These are phyloP conservation scores for Aegotheles bennettii DNA, from an alignment of 2,113 vertebrate species.

Conservation along the genomic window DNA sequence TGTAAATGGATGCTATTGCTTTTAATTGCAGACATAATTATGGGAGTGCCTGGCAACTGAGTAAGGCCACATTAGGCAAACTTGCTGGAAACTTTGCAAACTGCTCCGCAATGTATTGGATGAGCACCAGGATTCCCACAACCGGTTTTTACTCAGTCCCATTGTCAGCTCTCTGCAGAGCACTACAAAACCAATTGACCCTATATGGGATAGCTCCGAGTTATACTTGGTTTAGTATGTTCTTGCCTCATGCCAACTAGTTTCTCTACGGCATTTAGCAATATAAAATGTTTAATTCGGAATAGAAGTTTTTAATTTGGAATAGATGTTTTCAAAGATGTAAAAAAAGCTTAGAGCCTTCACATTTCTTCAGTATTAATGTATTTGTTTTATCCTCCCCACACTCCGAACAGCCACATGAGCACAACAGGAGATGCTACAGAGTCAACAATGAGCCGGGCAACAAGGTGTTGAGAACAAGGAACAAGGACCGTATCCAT, in stretches of 20 bases:
- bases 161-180: neutral
- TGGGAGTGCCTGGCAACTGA: slow-evolving; percentile 26
- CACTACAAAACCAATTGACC: neutral
- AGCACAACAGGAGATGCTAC: neutral
- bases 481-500: accelerated
- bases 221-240: accelerated
- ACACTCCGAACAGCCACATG: accelerated
- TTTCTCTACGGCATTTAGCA: neutral
- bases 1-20: slow-evolving; percentile 24
- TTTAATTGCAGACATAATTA: slow-evolving; percentile 52
- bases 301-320: neutral
- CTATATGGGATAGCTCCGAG: accelerated
- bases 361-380: neutral
- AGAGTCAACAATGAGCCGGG: neutral
- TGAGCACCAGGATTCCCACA: neutral
- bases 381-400: neutral
- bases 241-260: neutral
- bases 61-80: slow-evolving; percentile 44
- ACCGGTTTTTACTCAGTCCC: neutral
- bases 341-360: neutral
- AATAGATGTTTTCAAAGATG: neutral
- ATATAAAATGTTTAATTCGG: neutral
- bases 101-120: neutral
- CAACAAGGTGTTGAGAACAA: accelerated
- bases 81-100: slow-evolving; percentile 37